These are phyloP conservation scores for Porites lobata DNA, from an alignment of 92 coral and sea anemone species.

Conservation along the genomic window DNA sequence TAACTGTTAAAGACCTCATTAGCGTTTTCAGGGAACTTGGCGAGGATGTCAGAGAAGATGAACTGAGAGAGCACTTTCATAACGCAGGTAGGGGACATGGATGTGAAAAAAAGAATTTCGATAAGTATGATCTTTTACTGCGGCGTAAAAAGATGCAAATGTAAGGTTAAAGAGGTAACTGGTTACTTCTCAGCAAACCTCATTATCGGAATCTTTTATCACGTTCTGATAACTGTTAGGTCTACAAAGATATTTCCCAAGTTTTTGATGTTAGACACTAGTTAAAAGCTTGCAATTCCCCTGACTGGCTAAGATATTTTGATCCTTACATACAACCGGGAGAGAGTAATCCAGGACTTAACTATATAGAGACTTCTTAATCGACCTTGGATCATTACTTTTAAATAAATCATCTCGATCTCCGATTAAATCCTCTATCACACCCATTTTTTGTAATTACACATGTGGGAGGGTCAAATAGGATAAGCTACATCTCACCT, in stretches of 20 bases:
- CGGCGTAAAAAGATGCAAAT: neutral
- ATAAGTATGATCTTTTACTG: neutral
- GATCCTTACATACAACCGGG: neutral
- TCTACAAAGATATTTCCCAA: too few relatives aligned
- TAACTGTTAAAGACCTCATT: slow-evolving; percentile 40
- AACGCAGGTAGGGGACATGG: slow-evolving; percentile 56
- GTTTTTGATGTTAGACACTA: neutral
- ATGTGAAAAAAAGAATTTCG: neutral
- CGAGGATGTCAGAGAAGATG: slow-evolving; percentile 63
- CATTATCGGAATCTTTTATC: neutral
- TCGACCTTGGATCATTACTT: neutral
- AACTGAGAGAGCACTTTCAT: slow-evolving; percentile 60
- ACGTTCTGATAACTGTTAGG: neutral
- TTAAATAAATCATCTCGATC: neutral
- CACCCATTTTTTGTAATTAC: too few relatives aligned
- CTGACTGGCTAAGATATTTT: neutral
- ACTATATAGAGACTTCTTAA: neutral
- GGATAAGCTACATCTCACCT: too few relatives aligned
- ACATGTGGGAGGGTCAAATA: too few relatives aligned
- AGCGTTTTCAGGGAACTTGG: slow-evolving; percentile 59
- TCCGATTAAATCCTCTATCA: too few relatives aligned
- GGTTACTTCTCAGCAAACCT: neutral
- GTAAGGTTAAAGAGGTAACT: too few relatives aligned
- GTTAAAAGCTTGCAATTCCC: neutral
- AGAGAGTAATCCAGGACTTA: neutral